These are phyloP conservation scores for Tenthredo amoena DNA, from an alignment of 2,888 invertebrate genomes.

Conservation along the genomic window DNA sequence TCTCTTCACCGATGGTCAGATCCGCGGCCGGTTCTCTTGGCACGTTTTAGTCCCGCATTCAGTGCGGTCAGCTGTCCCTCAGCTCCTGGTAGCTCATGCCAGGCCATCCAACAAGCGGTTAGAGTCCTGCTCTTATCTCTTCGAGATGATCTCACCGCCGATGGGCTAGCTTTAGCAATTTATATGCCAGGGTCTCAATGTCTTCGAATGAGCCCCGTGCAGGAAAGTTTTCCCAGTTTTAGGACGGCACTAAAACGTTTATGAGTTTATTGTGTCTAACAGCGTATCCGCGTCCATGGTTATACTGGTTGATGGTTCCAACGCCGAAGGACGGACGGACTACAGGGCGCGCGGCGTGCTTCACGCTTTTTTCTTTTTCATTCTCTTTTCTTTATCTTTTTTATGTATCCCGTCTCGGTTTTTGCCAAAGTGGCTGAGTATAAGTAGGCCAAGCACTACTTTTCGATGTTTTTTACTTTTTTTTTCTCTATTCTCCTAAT, in stretches of 20 bases:
- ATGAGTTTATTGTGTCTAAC: slow-evolving; percentile 64
- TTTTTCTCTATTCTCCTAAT: background rate
- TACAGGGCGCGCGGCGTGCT: background rate
- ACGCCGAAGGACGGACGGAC: background rate
- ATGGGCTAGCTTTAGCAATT: slow-evolving; percentile 41
- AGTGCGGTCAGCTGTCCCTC: slow-evolving; percentile 46
- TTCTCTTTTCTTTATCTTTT: slow-evolving; percentile 41
- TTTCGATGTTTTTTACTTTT: background rate
- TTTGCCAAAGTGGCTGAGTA: slow-evolving; percentile 43
- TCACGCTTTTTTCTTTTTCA: slow-evolving; percentile 15
- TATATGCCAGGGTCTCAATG: slow-evolving; percentile 19
- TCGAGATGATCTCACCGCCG: slow-evolving; percentile 32
- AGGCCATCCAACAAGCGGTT: slow-evolving; percentile 25
- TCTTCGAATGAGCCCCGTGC: slow-evolving; percentile 28
- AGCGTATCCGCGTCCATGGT: slow-evolving; percentile 26
- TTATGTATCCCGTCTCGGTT: slow-evolving; percentile 17
- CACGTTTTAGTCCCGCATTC: slow-evolving; percentile 40
- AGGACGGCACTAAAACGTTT: slow-evolving; percentile 61
- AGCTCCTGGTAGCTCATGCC: slow-evolving; percentile 28
- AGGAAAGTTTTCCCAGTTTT: slow-evolving; percentile 1
- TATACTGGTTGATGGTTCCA: background rate
- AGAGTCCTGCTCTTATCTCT: slow-evolving; percentile 36
- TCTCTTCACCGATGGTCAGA: slow-evolving; percentile 24
- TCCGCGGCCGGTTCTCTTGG: slow-evolving; percentile 42
- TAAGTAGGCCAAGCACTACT: slow-evolving; percentile 53